Conservation (phyloP, 2,888 invertebrate species). For the Metellina segmentata region DNA sequence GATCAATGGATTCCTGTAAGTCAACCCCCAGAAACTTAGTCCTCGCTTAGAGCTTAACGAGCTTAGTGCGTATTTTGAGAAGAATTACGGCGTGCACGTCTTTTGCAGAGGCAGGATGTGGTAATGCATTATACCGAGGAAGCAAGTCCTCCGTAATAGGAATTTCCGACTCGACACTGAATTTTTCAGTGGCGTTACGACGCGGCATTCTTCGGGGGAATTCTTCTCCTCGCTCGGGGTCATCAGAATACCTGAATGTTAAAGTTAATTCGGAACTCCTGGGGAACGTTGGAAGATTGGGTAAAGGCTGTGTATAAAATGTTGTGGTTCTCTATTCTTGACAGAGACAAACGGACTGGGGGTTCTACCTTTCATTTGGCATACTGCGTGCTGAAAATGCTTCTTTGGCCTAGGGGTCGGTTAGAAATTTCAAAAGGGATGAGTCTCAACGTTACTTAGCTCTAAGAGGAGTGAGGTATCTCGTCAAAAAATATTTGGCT, state of each 20-base stretch:
- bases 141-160: neutral
- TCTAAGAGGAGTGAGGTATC: too few species aligned
- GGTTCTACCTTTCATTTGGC: neutral
- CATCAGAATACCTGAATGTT: slow-evolving; percentile 20
- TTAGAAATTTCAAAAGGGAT: too few species aligned
- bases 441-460: too few species aligned
- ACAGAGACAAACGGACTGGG: neutral
- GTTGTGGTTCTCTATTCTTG: too few species aligned
- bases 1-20: too few species aligned
- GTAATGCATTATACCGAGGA: neutral
- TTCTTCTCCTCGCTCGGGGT: neutral
- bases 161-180: neutral
- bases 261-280: slow-evolving; percentile 17
- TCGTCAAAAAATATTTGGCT: too few species aligned
- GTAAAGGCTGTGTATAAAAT: too few species aligned
- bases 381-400: neutral
- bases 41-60: too few species aligned
- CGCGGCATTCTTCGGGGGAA: neutral
- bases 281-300: too few species aligned
- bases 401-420: too few species aligned
- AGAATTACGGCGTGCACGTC: neutral
- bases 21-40: too few species aligned
- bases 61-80: too few species aligned
- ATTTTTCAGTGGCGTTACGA: neutral
- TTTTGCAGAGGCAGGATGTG: neutral